Evolutionary conservation across 2,888 invertebrate genomes (phyloP).

Genomic region (Lepidocyrtoides sp.): DNA sequence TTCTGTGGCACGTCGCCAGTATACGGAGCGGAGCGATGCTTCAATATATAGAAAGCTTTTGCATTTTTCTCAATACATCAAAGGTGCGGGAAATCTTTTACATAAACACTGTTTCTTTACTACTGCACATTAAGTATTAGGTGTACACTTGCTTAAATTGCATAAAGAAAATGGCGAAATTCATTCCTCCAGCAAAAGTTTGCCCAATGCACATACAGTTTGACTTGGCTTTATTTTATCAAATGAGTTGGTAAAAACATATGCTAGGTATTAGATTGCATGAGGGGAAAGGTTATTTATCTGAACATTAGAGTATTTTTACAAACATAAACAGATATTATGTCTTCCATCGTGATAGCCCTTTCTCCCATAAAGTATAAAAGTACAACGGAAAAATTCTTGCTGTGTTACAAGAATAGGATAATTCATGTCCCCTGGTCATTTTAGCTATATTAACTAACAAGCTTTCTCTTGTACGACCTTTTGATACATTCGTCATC

Average conservation of each 20-base stretch:
- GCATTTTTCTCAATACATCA: neutral
- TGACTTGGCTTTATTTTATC: too few species aligned
- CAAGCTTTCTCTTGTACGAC: slow-evolving; percentile 26
- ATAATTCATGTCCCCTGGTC: slow-evolving; percentile 61
- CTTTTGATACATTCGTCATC: slow-evolving; percentile 51
- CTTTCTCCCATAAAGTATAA: slow-evolving; percentile 4
- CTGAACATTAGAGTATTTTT: neutral
- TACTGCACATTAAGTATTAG: slow-evolving; percentile 5
- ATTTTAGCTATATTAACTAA: slow-evolving; percentile 18
- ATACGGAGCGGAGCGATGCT: neutral
- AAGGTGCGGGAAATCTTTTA: too few species aligned
- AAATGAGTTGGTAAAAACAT: neutral
- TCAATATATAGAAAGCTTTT: neutral
- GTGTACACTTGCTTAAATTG: neutral
- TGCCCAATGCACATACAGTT: neutral
- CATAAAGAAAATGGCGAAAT: slow-evolving; percentile 28
- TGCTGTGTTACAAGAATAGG: slow-evolving; percentile 17
- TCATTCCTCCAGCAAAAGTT: neutral
- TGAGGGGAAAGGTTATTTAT: slow-evolving; percentile 30
- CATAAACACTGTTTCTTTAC: neutral
- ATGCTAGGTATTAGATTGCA: neutral
- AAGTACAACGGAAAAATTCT: neutral
- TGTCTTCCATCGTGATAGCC: slow-evolving; percentile 24
- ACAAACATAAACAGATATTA: neutral
- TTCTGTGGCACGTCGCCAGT: slow-evolving; percentile 75